Percentiles rank a stretch among this genome's conserved stretches.
These are phyloP conservation scores for Dromococcyx pavoninus DNA, from an alignment of 2,797 vertebrate genomes.

Conservation along the genomic window DNA sequence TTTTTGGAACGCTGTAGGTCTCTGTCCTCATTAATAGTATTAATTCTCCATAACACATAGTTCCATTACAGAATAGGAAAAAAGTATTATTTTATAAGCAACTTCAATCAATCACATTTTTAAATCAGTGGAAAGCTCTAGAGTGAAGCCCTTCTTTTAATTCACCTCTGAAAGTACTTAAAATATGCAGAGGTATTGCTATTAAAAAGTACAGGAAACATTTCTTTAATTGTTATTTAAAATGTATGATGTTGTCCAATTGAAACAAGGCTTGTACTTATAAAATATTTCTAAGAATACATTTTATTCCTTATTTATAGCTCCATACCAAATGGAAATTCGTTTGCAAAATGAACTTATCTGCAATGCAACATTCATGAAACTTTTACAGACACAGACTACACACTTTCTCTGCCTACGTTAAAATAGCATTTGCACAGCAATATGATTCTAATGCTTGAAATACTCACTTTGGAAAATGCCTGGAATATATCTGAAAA, in stretches of 20 bases:
- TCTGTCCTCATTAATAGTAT: constrained; percentile 58
- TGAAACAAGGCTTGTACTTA: not conserved
- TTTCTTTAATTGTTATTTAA: not conserved
- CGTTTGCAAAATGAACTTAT: not conserved
- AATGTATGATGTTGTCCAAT: not conserved
- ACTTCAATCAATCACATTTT: constrained; percentile 52
- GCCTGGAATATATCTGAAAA: not conserved
- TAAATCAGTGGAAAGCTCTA: constrained; percentile 50
- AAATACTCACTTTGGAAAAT: not conserved
- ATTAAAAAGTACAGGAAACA: not conserved
- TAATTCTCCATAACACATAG: constrained; percentile 50
- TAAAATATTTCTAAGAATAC: not conserved
- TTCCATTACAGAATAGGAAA: constrained; percentile 11
- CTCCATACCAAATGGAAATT: not conserved
- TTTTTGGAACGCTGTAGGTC: not conserved
- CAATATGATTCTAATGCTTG: not conserved
- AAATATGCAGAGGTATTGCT: not conserved
- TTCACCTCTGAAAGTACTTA: constrained; percentile 35
- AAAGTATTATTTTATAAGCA: constrained; percentile 25
- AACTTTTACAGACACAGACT: not conserved
- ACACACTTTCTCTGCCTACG: not conserved
- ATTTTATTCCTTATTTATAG: not conserved
- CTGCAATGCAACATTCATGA: not conserved
- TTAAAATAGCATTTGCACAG: not conserved
- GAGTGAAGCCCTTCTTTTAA: constrained; percentile 43